Evolutionary conservation across 2,797 vertebrate species (phyloP), one percentile per base, ranked within the genome.

Genomic region (Acanthurus leucopareius): DNA sequence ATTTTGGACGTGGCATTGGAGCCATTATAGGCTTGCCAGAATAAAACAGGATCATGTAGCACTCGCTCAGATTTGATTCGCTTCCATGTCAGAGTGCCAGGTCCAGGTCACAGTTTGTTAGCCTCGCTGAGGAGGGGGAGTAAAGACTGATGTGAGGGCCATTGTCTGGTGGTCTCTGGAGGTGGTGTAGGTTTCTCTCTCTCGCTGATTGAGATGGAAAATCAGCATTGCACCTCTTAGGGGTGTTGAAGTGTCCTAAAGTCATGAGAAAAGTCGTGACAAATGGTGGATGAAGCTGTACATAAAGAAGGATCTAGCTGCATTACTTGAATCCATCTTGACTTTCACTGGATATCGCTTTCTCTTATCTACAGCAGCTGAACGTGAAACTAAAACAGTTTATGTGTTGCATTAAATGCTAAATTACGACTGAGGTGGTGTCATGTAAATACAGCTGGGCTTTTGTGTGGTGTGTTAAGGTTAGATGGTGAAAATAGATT

Each of bases 171-270:
- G 53, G 80, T 86, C 81, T 88, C 86, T 73, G 65, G 88, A 86
- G 88, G 80, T 54, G 82, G 88, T 87, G 79, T 88, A 53, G 63
- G 81, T 77, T 91, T 89, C 86, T 73, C 72, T 76, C 65, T 79
- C 66, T 72, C 16, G 22, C 86, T 88, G 91, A 90, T 73, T 84
- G 88, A 93, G 80, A 86, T 90, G 89, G 85, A 90, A 90, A 90
- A 86, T 86, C 87, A 83, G 60, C 44, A 66, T n/a, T 11, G 44
- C 64, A 19, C 75, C 70, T 70, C 67, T 71, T 61, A n/a, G 28
- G 53, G 77, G 69, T 80, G 85, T 77, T 87, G 84, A 88, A 74
- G 65, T 77, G 68, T 77, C 58, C 61, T 28, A n/a, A 67, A 81
- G 56, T 80, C 53, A 28, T 40, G 84, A 82, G 67, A 86, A 67